These are phyloP conservation scores for Scolopax mira DNA, from an alignment of 2,113 vertebrate genomes.

Conservation along the genomic window DNA sequence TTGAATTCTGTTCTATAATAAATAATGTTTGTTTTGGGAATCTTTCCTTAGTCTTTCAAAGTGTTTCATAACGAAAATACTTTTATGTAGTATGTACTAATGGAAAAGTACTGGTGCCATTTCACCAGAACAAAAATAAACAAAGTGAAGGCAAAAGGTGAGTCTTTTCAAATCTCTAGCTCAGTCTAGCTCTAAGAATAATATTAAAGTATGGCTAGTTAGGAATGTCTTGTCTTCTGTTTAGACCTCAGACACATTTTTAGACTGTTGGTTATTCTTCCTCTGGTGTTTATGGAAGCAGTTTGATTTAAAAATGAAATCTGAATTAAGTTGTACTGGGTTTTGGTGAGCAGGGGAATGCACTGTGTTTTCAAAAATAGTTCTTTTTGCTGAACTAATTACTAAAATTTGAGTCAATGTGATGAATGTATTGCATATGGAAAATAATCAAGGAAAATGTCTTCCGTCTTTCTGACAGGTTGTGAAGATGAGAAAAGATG, in stretches of 20 bases:
- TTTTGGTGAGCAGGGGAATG: not conserved
- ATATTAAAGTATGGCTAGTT: conserved; percentile 31
- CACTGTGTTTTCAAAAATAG: not conserved
- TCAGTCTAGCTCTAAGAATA: not conserved
- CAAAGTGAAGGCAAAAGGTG: not conserved
- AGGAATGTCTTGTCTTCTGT: conserved; percentile 38
- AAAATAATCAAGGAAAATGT: not conserved
- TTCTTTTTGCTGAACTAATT: not conserved
- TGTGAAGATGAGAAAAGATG: conserved; percentile 94
- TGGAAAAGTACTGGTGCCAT: not conserved
- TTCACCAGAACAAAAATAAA: not conserved
- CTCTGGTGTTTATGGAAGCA: conserved; percentile 24
- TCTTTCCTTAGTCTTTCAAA: not conserved
- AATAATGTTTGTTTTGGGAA: not conserved
- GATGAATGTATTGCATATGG: not conserved
- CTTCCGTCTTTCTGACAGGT: conserved; percentile 79
- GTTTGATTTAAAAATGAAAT: conserved; percentile 8
- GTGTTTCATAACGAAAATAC: not conserved
- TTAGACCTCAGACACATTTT: conserved; percentile 39
- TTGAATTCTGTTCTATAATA: not conserved
- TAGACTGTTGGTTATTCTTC: conserved; percentile 36
- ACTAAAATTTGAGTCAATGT: not conserved
- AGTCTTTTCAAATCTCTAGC: not conserved
- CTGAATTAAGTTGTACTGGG: not conserved
- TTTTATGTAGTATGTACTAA: not conserved